phyloP scores from a whole-genome alignment of 2,113 vertebrate species.

The Butorides virescens region DNA sequence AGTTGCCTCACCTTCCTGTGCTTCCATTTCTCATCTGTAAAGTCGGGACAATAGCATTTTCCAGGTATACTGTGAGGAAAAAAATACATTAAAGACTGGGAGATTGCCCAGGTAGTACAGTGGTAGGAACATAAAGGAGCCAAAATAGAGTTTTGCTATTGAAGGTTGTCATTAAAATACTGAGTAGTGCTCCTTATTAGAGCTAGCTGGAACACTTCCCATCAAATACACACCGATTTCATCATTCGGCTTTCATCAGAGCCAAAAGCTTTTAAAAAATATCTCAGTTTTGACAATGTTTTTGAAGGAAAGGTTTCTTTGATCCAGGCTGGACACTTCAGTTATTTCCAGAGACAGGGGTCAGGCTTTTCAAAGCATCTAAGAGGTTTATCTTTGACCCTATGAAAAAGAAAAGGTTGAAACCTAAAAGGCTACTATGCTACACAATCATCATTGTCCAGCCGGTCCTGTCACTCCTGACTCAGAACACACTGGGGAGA shows the following conservation, averaged over 20 bases:
- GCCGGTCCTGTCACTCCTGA: neutral
- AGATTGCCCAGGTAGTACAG: constrained; percentile 46
- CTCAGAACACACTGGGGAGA: constrained; percentile 43
- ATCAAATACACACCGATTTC: constrained; percentile 54
- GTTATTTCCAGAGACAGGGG: constrained; percentile 54
- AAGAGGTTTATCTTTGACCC: constrained; percentile 63
- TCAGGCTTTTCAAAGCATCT: constrained; percentile 47
- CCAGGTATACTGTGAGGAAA: constrained; percentile 55
- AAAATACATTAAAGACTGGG: constrained; percentile 61
- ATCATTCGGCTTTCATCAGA: constrained; percentile 51
- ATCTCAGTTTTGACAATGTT: constrained; percentile 60
- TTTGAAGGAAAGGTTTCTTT: constrained; percentile 59
- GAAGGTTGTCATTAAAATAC: constrained; percentile 60
- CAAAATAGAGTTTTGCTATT: constrained; percentile 59
- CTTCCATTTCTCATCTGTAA: constrained; percentile 36
- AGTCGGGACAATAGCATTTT: constrained; percentile 49
- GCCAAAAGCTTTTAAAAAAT: constrained; percentile 49
- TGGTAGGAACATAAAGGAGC: constrained; percentile 42
- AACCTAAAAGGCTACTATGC: constrained; percentile 56
- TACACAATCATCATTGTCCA: constrained; percentile 55
- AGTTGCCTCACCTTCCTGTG: constrained; percentile 34
- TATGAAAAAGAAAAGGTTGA: constrained; percentile 59
- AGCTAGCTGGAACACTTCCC: constrained; percentile 55
- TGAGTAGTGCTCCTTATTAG: constrained; percentile 51
- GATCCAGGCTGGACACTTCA: constrained; percentile 57